Conservation (phyloP, 2,888 invertebrate genomes). For the Aphidius colemani region DNA sequence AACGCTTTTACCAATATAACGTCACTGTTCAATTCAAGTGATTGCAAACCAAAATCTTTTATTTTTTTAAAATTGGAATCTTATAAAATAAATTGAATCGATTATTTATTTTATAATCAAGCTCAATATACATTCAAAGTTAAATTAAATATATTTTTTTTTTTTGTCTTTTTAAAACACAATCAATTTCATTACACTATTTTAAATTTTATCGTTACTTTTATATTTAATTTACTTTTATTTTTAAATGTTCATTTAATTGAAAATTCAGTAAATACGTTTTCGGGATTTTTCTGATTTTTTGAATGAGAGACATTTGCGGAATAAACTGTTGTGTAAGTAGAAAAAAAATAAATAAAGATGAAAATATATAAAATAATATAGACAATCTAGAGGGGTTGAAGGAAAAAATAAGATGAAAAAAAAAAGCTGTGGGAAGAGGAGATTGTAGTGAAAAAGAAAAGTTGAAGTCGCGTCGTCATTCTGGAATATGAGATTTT, state of each 20-base stretch:
- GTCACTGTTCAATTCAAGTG: conserved; percentile 5
- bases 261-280: too few relatives aligned
- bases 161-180: conserved; percentile 1
- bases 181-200: neutral
- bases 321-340: too few relatives aligned
- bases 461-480: conserved; percentile 51
- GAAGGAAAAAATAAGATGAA: conserved; percentile 11
- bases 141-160: too few relatives aligned
- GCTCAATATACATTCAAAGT: too few relatives aligned
- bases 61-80: conserved; percentile 1
- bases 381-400: conserved; percentile 4
- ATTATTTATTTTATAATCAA: neutral
- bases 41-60: conserved; percentile 1
- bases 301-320: too few relatives aligned
- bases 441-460: conserved; percentile 27
- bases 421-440: conserved; percentile 32
- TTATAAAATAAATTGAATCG: conserved; percentile 22
- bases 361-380: neutral
- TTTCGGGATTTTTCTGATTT: too few relatives aligned
- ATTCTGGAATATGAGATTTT: conserved; percentile 56
- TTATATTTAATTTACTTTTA: conserved; percentile 1
- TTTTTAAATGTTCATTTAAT: too few relatives aligned
- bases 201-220: neutral
- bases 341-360: neutral
- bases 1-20: conserved; percentile 53